A percentile compares a stretch with the other conserved stretches of the same genome.
These are phyloP conservation scores for Corydoras sp. DNA, from an alignment of 2,113 vertebrate genomes.

Conservation along the genomic window DNA sequence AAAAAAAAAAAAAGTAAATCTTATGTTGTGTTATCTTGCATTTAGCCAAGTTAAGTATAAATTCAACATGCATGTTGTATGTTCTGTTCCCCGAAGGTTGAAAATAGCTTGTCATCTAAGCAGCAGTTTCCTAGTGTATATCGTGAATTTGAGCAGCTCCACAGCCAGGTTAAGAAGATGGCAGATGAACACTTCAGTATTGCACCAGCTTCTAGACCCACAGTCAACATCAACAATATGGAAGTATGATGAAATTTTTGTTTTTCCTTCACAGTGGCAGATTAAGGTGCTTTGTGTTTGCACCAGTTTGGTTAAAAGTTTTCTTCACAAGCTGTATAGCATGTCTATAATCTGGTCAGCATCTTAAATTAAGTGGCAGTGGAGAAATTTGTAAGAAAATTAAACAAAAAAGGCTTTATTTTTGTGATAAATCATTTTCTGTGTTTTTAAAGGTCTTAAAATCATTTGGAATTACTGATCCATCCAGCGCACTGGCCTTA, in stretches of 20 bases:
- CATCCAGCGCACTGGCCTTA: constrained; percentile 59
- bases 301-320: too few species aligned
- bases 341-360: too few species aligned
- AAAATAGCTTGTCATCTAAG: constrained; percentile 61
- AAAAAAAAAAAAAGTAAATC: too few species aligned
- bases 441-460: constrained; percentile 56
- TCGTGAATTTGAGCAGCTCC: constrained; percentile 85
- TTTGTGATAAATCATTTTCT: neutral
- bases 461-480: constrained; percentile 66
- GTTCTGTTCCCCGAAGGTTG: constrained; percentile 64
- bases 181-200: constrained; percentile 78
- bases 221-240: constrained; percentile 75
- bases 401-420: neutral
- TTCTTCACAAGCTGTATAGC: too few species aligned
- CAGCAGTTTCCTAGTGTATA: constrained; percentile 83
- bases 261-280: too few species aligned
- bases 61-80: neutral
- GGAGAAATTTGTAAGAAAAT: neutral
- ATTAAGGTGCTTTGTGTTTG: too few species aligned
- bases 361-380: too few species aligned
- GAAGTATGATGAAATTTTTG: constrained; percentile 64
- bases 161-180: constrained; percentile 76
- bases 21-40: too few species aligned
- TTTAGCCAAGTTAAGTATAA: neutral
- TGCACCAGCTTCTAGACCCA: constrained; percentile 55